Evolutionary conservation across 2,888 invertebrate species (phyloP).

Genomic region (Kryphioiulus occultus): DNA sequence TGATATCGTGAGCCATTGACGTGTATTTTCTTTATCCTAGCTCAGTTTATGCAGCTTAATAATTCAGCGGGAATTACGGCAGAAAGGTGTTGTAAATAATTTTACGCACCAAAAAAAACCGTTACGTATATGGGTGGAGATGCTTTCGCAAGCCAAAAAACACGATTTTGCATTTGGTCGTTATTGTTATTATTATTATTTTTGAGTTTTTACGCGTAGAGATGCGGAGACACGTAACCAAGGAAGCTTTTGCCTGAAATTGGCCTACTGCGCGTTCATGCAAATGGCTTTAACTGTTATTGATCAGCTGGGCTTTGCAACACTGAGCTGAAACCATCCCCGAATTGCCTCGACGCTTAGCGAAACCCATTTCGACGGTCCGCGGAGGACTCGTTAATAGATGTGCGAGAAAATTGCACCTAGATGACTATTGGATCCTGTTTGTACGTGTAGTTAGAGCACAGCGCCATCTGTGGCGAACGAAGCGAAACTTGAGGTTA

Average conservation of each 20-base stretch:
- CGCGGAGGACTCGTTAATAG: background rate
- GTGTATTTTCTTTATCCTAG: no score
- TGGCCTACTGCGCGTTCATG: background rate
- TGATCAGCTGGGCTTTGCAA: background rate
- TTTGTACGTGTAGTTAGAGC: no score
- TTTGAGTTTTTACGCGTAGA: no score
- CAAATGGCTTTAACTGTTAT: background rate
- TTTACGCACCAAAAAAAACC: no score
- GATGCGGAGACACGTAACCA: background rate
- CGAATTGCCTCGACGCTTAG: background rate
- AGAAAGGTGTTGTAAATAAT: constrained; percentile 1
- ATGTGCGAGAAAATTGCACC: background rate
- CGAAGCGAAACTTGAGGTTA: no score
- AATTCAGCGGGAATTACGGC: background rate
- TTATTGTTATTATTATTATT: no score
- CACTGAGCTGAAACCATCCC: background rate
- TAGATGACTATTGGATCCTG: no score
- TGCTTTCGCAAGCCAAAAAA: no score
- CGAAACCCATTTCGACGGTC: background rate
- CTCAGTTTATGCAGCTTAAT: background rate
- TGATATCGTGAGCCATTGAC: no score
- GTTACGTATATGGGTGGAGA: no score
- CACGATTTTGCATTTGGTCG: no score
- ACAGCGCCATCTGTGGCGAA: no score
- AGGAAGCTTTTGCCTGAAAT: background rate